Percentiles rank a stretch among this genome's conserved stretches.
Evolutionary conservation across 2,113 vertebrate species (phyloP).

Genomic region (rat (Rattus norvegicus)): DNA sequence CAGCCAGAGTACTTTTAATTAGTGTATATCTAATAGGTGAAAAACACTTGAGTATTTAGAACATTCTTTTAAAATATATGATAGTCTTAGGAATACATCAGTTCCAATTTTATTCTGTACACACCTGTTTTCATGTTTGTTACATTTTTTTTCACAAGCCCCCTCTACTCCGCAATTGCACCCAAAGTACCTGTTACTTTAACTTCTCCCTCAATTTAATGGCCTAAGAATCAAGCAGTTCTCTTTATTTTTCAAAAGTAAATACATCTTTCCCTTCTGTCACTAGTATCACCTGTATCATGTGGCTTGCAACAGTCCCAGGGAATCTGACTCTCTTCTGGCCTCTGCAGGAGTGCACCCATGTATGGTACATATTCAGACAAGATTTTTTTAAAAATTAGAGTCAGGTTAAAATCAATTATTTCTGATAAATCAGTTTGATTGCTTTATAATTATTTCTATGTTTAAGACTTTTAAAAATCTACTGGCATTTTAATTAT

Average conservation of each 20-base stretch:
- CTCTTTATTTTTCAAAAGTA: neutral
- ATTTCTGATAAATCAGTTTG: conserved; percentile 51
- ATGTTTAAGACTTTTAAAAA: conserved; percentile 48
- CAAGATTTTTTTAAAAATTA: neutral
- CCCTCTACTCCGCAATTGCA: neutral
- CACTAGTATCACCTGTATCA: neutral
- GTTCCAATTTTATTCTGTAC: conserved; percentile 15
- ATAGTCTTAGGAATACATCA: conserved; percentile 10
- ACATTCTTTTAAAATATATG: conserved; percentile 47
- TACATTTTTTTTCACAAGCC: neutral
- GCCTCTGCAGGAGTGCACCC: neutral
- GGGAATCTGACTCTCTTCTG: neutral
- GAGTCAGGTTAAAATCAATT: conserved; percentile 15
- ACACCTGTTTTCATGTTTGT: conserved; percentile 10
- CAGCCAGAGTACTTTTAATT: conserved; percentile 52
- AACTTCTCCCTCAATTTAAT: conserved; percentile 8
- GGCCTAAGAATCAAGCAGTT: neutral
- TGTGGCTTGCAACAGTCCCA: neutral
- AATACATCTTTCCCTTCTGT: conserved; percentile 32
- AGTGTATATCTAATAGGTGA: neutral
- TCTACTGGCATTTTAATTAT: conserved; percentile 17
- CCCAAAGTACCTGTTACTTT: neutral
- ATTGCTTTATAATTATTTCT: conserved; percentile 45
- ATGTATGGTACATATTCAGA: neutral
- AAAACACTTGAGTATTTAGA: neutral